Evolutionary conservation across 1,140 invertebrate genomes (phyloP).

Genomic region (Mycetomoellerius zeteki): DNA sequence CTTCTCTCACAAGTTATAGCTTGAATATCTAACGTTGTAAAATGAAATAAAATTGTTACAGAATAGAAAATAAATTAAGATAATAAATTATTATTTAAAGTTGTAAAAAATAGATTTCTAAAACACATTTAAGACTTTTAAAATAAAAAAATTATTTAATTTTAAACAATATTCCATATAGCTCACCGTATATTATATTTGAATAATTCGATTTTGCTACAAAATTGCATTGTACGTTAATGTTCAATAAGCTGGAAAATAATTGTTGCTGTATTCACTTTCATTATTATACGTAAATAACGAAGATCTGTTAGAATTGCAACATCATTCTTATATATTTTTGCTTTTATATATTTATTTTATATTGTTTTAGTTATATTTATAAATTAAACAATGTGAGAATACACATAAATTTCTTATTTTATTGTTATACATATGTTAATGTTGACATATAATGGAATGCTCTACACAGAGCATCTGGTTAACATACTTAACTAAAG

Average conservation of each 20-base stretch:
- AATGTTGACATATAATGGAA: background rate
- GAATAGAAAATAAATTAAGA: background rate
- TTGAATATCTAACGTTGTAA: background rate
- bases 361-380: constrained; percentile 10
- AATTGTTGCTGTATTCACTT: background rate
- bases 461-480: background rate
- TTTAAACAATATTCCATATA: background rate
- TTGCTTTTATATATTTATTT: constrained; percentile 5
- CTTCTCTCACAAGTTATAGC: background rate
- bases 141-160: background rate
- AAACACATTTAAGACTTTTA: background rate
- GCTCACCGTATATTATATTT: background rate
- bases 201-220: background rate
- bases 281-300: background rate
- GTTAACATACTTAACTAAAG: constrained; percentile 4
- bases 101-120: background rate
- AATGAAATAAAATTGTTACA: background rate
- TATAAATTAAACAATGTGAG: background rate
- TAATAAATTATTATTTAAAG: background rate
- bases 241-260: background rate
- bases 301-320: background rate
- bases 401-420: background rate
- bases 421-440: background rate
- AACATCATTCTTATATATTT: background rate
- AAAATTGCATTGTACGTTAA: constrained; percentile 5